Base-by-base conservation (phyloP, 2,888 invertebrate genomes). In the Volucella inflata region DNA sequence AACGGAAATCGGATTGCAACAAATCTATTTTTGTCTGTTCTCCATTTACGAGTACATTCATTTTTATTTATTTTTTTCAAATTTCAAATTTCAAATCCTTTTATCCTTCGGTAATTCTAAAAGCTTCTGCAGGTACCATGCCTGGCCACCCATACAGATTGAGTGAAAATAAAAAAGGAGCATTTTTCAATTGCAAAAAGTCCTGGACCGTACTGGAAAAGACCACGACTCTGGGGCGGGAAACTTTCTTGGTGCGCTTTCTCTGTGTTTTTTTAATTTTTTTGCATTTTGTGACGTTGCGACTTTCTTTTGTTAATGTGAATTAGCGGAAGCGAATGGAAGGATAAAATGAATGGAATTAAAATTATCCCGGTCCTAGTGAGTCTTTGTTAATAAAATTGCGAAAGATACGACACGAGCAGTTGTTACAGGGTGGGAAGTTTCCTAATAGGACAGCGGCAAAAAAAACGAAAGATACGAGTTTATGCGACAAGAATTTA, bases 1-100 rank as follows among this genome's bases (percentile, higher is more conserved):
- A 72, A 76, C 57, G 81, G 76, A 85, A 81, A 85, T 85, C 81
- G 80, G 81, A 68, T 85, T 81, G 85, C 76, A 81, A 77, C 72
- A 85, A 81, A 85, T 85, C 81, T 81, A 76, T 85, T 85, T 85
- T 81, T 72, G 62, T 68, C 44, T 62, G 81, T 30, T 30, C 30
- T 30, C 30, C 30, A 4, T 30, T 30, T 21, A 21, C n/a, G n/a
- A n/a, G n/a, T n/a, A n/a, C 21, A 21, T 2, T 21, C 2, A 21
- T 38, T 81, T 76, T 59, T 71, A 62, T 68, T 76, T n/a, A n/a
- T n/a, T n/a, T n/a, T n/a, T n/a, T n/a, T n/a, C n/a, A n/a, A n/a
- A n/a, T n/a, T n/a, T n/a, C n/a, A n/a, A n/a, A 64, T 59, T 59
- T 57, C 36, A 62, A 79, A 55, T 48, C 48, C 64, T 30, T 6